These are phyloP conservation scores for Melanostigma gelatinosum DNA, from an alignment of 2,113 vertebrate species.

Conservation along the genomic window DNA sequence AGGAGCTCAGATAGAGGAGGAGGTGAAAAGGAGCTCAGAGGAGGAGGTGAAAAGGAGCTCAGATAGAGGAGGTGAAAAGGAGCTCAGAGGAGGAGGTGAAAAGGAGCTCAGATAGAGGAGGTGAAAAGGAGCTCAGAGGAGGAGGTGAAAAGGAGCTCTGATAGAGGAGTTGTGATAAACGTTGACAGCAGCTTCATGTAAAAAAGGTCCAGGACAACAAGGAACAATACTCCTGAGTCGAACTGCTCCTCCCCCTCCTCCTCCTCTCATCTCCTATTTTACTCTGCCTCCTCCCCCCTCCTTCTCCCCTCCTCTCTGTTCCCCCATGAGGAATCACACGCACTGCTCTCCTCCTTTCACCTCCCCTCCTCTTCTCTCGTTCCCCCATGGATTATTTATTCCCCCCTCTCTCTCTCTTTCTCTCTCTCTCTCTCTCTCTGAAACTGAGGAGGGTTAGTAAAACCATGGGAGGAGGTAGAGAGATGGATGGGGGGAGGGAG, in stretches of 20 bases:
- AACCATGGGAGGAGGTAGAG: neutral
- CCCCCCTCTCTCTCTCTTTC: neutral
- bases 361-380: constrained; percentile 31
- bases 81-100: no score
- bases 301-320: neutral
- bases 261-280: neutral
- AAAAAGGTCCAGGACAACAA: neutral
- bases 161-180: no score
- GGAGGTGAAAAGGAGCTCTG: no score
- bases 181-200: neutral
- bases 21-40: no score
- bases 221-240: neutral
- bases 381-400: constrained; percentile 52
- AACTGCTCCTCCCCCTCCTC: neutral
- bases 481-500: neutral
- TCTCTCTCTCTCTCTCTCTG: neutral
- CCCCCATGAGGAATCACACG: constrained; percentile 64
- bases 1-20: no score
- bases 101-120: no score
- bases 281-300: neutral
- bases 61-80: no score
- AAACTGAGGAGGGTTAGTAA: neutral
- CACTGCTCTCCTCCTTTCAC: constrained; percentile 49
- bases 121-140: no score
- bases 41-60: no score